Conservation (phyloP, 1,140 invertebrate species). For the Saccostrea echinata region DNA sequence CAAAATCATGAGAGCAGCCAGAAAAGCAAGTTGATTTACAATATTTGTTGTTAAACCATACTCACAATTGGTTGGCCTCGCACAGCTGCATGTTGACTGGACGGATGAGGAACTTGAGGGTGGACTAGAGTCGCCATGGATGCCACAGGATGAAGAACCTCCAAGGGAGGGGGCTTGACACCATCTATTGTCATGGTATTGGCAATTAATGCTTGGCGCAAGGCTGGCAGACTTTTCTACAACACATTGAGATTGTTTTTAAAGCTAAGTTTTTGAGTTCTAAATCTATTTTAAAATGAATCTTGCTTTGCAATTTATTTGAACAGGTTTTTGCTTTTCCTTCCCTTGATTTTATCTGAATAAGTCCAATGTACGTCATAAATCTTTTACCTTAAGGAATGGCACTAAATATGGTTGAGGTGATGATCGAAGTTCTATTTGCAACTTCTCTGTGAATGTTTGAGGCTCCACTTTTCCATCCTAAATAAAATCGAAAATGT, state of each 20-base stretch:
- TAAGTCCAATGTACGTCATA: no score
- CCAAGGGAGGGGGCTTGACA: slow-evolving; percentile 89
- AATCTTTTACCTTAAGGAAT: slow-evolving; percentile 90
- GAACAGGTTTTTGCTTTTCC: no score
- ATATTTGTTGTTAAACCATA: no score
- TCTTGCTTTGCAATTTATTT: no score
- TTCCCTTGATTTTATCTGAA: no score
- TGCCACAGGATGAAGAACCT: slow-evolving; percentile 53
- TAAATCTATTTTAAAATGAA: background rate
- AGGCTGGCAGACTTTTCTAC: slow-evolving; percentile 96
- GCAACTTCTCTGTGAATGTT: slow-evolving; percentile 96
- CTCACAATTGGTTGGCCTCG: slow-evolving; percentile 46
- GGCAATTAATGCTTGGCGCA: slow-evolving; percentile 93
- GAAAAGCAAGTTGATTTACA: no score
- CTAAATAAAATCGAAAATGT: slow-evolving; percentile 63
- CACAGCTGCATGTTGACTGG: slow-evolving; percentile 23
- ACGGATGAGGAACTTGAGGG: slow-evolving; percentile 26
- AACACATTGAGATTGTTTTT: slow-evolving; percentile 71
- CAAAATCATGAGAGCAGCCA: no score
- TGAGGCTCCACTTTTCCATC: slow-evolving; percentile 97
- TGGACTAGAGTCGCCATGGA: background rate
- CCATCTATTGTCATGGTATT: slow-evolving; percentile 97
- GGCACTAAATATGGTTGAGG: slow-evolving; percentile 98
- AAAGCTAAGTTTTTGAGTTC: no score
- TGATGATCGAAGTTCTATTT: slow-evolving; percentile 96